A percentile compares a stretch with the other conserved stretches of the same genome.
Evolutionary conservation across 2,888 invertebrate genomes (phyloP).

Genomic region (Xanthia togata): DNA sequence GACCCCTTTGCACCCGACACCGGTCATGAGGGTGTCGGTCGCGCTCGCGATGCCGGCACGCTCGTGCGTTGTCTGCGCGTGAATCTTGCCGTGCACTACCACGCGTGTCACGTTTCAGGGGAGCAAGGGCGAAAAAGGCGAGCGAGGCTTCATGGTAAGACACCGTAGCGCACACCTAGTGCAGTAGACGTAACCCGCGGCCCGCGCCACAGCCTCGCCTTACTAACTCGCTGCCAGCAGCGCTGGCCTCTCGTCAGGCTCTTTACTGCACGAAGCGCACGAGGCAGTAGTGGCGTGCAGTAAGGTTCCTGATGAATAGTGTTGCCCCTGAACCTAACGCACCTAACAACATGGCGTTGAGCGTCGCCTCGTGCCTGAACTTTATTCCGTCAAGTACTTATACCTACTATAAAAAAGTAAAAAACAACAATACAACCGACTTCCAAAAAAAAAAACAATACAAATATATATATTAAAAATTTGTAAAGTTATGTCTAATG

Average conservation of each 20-base stretch:
- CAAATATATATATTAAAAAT: too few relatives aligned
- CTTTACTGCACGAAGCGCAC: slow-evolving; percentile 3
- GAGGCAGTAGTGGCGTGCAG: slow-evolving; percentile 8
- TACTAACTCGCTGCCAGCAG: slow-evolving; percentile 45
- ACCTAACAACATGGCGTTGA: background rate
- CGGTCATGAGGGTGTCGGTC: slow-evolving; percentile 9
- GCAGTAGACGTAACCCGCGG: slow-evolving; percentile 55
- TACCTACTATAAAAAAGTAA: too few relatives aligned
- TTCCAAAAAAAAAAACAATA: too few relatives aligned
- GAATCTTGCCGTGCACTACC: slow-evolving; percentile 50
- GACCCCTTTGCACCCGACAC: background rate
- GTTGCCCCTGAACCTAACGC: slow-evolving; percentile 7
- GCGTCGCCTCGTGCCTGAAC: background rate
- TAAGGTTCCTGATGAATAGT: slow-evolving; percentile 13
- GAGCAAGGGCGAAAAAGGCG: slow-evolving; percentile 93
- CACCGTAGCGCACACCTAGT: slow-evolving; percentile 43
- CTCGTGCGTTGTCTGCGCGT: slow-evolving; percentile 14
- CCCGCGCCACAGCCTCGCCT: slow-evolving; percentile 47
- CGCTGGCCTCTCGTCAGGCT: background rate
- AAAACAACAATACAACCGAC: too few relatives aligned
- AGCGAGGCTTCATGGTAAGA: slow-evolving; percentile 94
- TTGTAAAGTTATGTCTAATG: too few relatives aligned
- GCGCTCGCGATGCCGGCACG: background rate
- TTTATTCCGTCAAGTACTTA: background rate
- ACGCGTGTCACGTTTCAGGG: slow-evolving; percentile 91